phyloP scores from a whole-genome alignment of 2,113 vertebrate genomes.

The Daboia siamensis region DNA sequence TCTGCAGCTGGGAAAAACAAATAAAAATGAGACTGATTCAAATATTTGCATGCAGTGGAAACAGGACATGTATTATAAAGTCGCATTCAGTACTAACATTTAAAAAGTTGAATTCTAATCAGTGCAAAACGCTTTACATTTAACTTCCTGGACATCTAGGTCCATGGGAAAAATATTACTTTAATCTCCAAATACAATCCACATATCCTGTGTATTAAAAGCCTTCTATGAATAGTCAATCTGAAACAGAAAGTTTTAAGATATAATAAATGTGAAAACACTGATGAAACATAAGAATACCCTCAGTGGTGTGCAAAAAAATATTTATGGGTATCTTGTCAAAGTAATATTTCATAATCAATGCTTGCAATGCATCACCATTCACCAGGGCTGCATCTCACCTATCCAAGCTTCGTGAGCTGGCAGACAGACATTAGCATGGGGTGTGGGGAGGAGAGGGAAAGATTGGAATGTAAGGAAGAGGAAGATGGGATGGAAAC shows the following conservation, averaged over 20 bases:
- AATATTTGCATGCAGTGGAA: conserved; percentile 7
- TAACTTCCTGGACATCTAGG: not conserved
- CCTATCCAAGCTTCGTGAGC: too few relatives aligned
- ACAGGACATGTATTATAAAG: not conserved
- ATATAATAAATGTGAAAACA: not conserved
- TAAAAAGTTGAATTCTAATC: not conserved
- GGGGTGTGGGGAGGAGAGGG: too few relatives aligned
- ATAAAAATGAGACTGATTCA: not conserved
- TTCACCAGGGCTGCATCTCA: not conserved
- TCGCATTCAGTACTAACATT: not conserved
- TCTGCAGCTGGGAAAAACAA: not conserved
- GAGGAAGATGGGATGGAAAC: too few relatives aligned
- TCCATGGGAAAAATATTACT: not conserved
- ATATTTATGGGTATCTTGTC: not conserved
- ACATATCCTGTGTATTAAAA: not conserved
- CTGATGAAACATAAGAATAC: not conserved
- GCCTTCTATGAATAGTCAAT: conserved; percentile 2
- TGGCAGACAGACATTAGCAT: too few relatives aligned
- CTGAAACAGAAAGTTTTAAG: not conserved
- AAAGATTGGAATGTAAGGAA: too few relatives aligned
- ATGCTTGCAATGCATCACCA: not conserved
- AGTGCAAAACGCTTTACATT: not conserved
- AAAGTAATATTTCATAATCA: not conserved
- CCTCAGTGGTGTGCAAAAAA: not conserved
- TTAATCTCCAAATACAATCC: not conserved